Percentiles rank a stretch among this genome's conserved stretches.
phyloP scores from a whole-genome alignment of 2,797 vertebrate genomes.

The Acanthurus lineatus region DNA sequence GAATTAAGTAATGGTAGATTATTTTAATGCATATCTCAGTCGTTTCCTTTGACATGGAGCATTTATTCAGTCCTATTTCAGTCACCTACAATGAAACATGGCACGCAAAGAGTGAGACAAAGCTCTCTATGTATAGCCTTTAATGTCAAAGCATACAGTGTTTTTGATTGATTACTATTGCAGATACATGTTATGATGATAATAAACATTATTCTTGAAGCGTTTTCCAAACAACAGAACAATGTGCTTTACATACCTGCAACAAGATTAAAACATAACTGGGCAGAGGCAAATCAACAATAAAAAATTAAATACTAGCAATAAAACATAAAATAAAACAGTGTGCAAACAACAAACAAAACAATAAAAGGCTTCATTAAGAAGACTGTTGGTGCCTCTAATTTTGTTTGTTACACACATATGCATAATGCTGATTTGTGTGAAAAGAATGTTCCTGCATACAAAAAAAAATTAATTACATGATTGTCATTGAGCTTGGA shows the following conservation, averaged over 20 bases:
- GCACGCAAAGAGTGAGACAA: conserved; percentile 3
- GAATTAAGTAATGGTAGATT: conserved; percentile 23
- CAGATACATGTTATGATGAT: neutral
- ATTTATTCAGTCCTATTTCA: conserved; percentile 24
- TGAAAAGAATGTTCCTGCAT: too few relatives aligned
- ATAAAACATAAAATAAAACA: too few relatives aligned
- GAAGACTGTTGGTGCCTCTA: neutral
- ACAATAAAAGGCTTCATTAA: too few relatives aligned
- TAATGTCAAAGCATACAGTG: neutral
- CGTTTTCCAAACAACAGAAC: too few relatives aligned
- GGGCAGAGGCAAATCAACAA: too few relatives aligned
- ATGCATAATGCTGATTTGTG: neutral
- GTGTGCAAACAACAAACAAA: too few relatives aligned
- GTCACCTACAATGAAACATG: neutral
- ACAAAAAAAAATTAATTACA: neutral
- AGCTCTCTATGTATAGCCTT: neutral
- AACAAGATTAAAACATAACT: too few relatives aligned
- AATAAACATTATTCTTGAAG: neutral
- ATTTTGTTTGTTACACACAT: neutral
- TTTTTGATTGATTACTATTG: conserved; percentile 1
- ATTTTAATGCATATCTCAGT: conserved; percentile 38
- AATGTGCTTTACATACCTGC: too few relatives aligned
- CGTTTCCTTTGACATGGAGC: conserved; percentile 37
- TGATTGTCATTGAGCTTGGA: too few relatives aligned
- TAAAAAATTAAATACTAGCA: too few relatives aligned